Evolutionary conservation across 2,797 vertebrate species (phyloP).

Genomic region (Phylloscopus collybita): DNA sequence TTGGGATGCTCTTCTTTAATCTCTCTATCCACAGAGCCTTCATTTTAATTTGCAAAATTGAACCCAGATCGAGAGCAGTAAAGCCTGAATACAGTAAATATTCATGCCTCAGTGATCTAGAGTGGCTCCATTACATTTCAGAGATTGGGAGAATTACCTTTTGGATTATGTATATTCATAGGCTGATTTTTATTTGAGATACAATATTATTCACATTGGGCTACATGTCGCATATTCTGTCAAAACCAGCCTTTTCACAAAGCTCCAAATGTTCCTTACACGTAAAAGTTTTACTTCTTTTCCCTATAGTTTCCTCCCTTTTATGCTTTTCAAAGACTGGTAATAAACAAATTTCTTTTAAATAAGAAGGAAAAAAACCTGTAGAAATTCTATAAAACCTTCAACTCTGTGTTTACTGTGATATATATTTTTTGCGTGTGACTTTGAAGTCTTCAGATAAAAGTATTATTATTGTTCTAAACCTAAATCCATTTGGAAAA

Average conservation of each 20-base stretch:
- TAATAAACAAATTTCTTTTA: conserved; percentile 70
- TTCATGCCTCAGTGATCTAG: conserved; percentile 82
- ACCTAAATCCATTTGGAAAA: conserved; percentile 31
- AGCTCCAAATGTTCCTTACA: conserved; percentile 70
- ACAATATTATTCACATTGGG: conserved; percentile 74
- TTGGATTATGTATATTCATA: conserved; percentile 84
- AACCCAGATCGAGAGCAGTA: conserved; percentile 82
- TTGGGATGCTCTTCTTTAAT: conserved; percentile 80
- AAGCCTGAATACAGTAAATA: conserved; percentile 84
- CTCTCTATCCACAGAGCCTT: conserved; percentile 82
- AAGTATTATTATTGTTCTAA: conserved; percentile 69
- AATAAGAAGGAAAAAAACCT: conserved; percentile 17
- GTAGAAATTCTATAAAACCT: conserved; percentile 63
- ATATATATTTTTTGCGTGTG: conserved; percentile 46
- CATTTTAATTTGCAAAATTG: conserved; percentile 89
- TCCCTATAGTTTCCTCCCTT: conserved; percentile 59
- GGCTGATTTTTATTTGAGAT: conserved; percentile 83
- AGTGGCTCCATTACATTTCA: conserved; percentile 80
- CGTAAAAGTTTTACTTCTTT: conserved; percentile 73
- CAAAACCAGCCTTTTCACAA: conserved; percentile 75
- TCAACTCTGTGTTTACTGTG: conserved; percentile 60
- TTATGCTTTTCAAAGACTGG: conserved; percentile 66
- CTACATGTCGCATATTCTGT: conserved; percentile 72
- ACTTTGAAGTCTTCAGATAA: conserved; percentile 72
- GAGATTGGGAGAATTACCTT: conserved; percentile 85